These are phyloP conservation scores for Bubo bubo DNA, from an alignment of 2,113 vertebrate genomes.

Conservation along the genomic window DNA sequence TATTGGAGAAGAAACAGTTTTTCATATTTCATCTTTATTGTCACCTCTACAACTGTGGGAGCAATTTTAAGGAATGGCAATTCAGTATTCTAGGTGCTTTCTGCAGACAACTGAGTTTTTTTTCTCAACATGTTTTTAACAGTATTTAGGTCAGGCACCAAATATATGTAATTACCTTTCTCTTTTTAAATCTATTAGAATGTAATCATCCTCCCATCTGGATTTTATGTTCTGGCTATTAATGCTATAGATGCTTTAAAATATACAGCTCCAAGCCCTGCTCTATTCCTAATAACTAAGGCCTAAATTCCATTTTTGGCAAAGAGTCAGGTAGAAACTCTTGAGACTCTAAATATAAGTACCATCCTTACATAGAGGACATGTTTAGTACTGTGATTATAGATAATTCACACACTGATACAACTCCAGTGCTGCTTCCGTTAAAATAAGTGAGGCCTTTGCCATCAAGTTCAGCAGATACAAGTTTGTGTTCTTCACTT, in stretches of 20 bases:
- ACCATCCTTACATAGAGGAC: background rate
- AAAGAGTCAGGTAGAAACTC: background rate
- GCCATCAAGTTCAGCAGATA: background rate
- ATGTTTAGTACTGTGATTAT: background rate
- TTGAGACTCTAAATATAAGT: background rate
- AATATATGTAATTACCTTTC: constrained; percentile 13
- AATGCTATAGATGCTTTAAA: constrained; percentile 4
- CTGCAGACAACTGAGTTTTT: background rate
- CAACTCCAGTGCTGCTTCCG: background rate
- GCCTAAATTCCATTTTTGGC: background rate
- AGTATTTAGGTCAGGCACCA: background rate
- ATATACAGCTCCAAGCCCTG: background rate
- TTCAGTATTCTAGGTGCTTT: background rate
- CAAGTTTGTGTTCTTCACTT: background rate
- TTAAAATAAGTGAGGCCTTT: background rate
- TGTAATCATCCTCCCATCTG: background rate
- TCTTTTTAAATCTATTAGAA: constrained; percentile 1
- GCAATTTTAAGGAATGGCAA: background rate
- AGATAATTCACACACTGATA: background rate
- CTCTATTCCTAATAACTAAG: background rate
- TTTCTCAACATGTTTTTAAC: constrained; percentile 8
- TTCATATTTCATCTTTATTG: constrained; percentile 15
- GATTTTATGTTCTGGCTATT: constrained; percentile 28
- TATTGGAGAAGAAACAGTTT: background rate
- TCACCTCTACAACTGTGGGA: background rate